Evolutionary conservation across 2,113 vertebrate genomes (phyloP).

Genomic region (Scomber japonicus): DNA sequence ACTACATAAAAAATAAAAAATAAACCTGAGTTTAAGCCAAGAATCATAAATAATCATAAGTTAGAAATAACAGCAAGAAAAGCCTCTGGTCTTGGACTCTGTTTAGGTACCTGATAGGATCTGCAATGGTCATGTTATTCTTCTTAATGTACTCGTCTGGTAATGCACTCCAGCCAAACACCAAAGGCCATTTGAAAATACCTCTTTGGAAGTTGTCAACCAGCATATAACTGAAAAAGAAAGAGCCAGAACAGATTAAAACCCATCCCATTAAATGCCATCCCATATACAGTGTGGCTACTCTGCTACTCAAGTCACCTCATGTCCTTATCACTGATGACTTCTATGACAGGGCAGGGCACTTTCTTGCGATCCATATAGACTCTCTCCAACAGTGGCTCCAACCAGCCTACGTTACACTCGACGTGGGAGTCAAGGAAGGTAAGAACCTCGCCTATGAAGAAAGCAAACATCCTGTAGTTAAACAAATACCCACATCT

Average conservation of each 20-base stretch:
- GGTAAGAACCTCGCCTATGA: constrained; percentile 91
- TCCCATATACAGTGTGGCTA: neutral
- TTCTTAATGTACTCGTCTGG: constrained; percentile 89
- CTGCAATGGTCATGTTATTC: constrained; percentile 89
- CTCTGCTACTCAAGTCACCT: constrained; percentile 78
- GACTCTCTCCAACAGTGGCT: constrained; percentile 93
- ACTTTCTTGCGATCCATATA: constrained; percentile 90
- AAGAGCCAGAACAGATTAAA: constrained; percentile 7
- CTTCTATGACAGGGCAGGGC: constrained; percentile 96
- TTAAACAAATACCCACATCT: constrained; percentile 29
- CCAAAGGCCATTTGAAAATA: constrained; percentile 97
- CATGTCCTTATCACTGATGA: constrained; percentile 97
- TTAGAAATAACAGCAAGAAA: neutral
- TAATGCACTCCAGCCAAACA: constrained; percentile 94
- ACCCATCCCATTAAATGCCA: no score
- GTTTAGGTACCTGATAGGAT: constrained; percentile 90
- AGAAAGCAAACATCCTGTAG: constrained; percentile 43
- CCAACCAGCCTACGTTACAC: constrained; percentile 97
- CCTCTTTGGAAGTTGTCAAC: constrained; percentile 98
- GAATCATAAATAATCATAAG: neutral
- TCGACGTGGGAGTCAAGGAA: constrained; percentile 98
- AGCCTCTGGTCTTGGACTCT: neutral
- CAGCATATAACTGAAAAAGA: constrained; percentile 90
- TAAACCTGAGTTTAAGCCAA: no score
- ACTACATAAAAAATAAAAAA: neutral